Conservation (phyloP, 2,888 invertebrate species). For the Chrysotoxum bicinctum region DNA sequence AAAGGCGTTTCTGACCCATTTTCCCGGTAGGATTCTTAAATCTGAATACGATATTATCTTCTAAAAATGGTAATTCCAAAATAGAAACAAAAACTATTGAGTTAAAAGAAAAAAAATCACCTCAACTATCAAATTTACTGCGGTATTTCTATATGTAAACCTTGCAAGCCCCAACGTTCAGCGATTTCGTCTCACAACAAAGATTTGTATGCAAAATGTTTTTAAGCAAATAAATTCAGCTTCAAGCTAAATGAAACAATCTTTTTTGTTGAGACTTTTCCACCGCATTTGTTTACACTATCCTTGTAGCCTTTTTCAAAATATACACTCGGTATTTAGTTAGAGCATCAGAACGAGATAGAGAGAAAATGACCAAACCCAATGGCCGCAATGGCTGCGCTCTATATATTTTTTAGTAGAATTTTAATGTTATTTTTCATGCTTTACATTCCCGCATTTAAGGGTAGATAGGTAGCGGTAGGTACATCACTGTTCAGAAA, state of each 20-base stretch:
- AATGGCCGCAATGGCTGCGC: constrained; percentile 16
- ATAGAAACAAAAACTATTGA: background rate
- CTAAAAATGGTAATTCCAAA: background rate
- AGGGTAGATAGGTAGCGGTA: background rate
- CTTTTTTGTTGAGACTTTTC: constrained; percentile 4
- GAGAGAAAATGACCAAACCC: background rate
- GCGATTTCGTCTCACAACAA: constrained; percentile 1
- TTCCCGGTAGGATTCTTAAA: too few relatives aligned
- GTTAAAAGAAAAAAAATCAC: background rate
- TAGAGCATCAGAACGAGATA: background rate
- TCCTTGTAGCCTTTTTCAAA: constrained; percentile 16
- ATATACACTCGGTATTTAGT: background rate
- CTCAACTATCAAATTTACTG: background rate
- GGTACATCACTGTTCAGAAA: background rate
- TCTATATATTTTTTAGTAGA: background rate
- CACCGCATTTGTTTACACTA: constrained; percentile 15
- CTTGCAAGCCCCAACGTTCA: background rate
- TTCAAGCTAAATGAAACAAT: constrained; percentile 9
- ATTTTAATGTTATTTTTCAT: constrained; percentile 18
- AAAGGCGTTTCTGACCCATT: too few relatives aligned
- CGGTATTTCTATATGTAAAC: background rate
- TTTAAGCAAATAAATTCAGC: constrained; percentile 22
- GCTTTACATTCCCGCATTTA: constrained; percentile 5
- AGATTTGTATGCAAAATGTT: constrained; percentile 22
- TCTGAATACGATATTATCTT: too few relatives aligned